Evolutionary conservation across 1,140 invertebrate genomes (phyloP).

Genomic region (Eciton burchellii): DNA sequence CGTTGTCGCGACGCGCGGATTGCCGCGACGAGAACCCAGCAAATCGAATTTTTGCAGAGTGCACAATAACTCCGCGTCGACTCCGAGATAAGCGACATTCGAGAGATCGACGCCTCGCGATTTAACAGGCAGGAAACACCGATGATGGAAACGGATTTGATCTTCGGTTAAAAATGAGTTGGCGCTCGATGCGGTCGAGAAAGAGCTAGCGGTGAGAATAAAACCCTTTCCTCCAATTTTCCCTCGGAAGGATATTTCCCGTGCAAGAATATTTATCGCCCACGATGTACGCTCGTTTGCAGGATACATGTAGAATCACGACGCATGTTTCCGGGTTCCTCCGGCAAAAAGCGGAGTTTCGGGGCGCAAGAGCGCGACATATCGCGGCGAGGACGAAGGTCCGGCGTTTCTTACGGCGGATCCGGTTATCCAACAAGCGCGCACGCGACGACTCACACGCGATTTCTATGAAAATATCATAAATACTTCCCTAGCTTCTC

Average conservation of each 20-base stretch:
- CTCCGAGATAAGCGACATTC: neutral
- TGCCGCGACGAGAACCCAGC: neutral
- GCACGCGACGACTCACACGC: slow-evolving; percentile 14
- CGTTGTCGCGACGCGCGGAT: neutral
- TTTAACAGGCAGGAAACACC: neutral
- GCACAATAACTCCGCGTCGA: slow-evolving; percentile 2
- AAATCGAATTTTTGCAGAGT: slow-evolving; percentile 20
- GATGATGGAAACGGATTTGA: neutral
- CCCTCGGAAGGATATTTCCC: neutral
- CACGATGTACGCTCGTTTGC: neutral
- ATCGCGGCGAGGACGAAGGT: slow-evolving; percentile 55
- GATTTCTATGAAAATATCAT: slow-evolving; percentile 25
- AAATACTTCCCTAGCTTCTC: too few relatives aligned
- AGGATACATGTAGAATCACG: slow-evolving; percentile 23
- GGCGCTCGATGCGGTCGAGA: neutral
- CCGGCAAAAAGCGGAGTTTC: slow-evolving; percentile 55
- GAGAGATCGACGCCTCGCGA: neutral
- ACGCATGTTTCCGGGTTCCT: slow-evolving; percentile 51
- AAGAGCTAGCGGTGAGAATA: neutral
- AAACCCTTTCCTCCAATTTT: neutral
- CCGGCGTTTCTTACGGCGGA: slow-evolving; percentile 17
- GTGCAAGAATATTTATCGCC: slow-evolving; percentile 26
- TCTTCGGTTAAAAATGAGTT: neutral
- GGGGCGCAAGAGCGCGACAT: slow-evolving; percentile 39
- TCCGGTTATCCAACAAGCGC: neutral